Evolutionary conservation across 2,797 vertebrate species (phyloP), one percentile per base, ranked within the genome.

Genomic region (Tympanoctomys barrerae): DNA sequence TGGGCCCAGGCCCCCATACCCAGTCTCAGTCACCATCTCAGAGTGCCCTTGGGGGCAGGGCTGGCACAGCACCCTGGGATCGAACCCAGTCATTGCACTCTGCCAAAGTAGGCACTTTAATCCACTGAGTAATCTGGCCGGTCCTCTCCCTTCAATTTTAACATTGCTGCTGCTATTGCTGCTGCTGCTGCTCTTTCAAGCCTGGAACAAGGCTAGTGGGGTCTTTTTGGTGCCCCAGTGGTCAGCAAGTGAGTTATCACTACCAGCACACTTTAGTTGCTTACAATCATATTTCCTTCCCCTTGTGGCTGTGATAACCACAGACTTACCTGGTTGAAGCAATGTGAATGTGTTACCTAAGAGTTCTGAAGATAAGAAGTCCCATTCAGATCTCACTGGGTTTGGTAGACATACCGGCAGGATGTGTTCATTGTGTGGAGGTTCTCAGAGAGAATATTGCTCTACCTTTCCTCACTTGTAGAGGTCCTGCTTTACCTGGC

Each of bases 241-340:
- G 46, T 7, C 0, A 10, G 33, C 49, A 2, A 7, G 8, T 11
- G 19, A 19, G 5, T 21, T 36, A 22, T 12, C 31, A 24, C 46
- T 33, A 36, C 42, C 5, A 19, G 26, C 46, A n/a, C 19, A 0
- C 0, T 0, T 3, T 39, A 54, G 49, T 81, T 33, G 33, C 57
- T 54, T 77, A 21, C 21, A 46, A 16, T 12, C 31, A 42, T 14
- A 68, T n/a, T 87, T 4, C 6, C 70, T 90, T 88, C 83, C 54
- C 26, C 7, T 7, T 39, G 62, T 33, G 85, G 33, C 70, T 57
- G 0, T 75, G 61, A 85, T 9, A 21, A n/a, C 46, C 19, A 39
- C 61, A 68, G 46, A 77, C 0, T 57, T 14, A 18, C 31, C 6
- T 18, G 9, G 66, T 64, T 66, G n/a, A 86, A 68, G 57, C 66